phyloP scores from a whole-genome alignment of 2,888 invertebrate species.

The Lobophora halterata region DNA sequence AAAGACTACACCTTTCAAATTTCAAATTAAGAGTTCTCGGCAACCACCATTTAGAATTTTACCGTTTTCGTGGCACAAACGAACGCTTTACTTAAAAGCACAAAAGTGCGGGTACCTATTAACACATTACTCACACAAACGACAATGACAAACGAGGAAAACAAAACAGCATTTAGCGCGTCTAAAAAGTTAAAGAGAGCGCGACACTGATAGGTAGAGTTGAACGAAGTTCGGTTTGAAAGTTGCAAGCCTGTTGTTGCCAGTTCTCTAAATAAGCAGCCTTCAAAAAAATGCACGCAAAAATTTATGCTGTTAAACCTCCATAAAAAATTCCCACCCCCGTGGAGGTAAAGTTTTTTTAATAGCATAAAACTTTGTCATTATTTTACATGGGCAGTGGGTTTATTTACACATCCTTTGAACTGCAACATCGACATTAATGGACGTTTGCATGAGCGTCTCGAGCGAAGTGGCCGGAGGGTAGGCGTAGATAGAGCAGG shows the following conservation, averaged over 20 bases:
- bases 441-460: constrained; percentile 53
- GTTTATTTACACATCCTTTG: constrained; percentile 22
- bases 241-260: constrained; percentile 38
- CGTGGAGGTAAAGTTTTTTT: constrained; percentile 3
- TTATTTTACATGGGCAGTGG: background rate
- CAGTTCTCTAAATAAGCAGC: constrained; percentile 18
- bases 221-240: constrained; percentile 46
- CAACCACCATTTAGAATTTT: constrained; percentile 44
- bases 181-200: constrained; percentile 42
- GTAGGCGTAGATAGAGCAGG: constrained; percentile 60
- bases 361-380: background rate
- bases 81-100: constrained; percentile 49
- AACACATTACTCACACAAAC: constrained; percentile 53
- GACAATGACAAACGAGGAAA: constrained; percentile 51
- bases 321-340: too few relatives aligned
- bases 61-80: constrained; percentile 39
- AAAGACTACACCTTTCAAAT: constrained; percentile 25
- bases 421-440: constrained; percentile 38
- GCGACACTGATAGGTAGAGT: constrained; percentile 40
- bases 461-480: constrained; percentile 42
- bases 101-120: constrained; percentile 49
- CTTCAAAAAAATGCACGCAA: constrained; percentile 20
- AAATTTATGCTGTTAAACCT: constrained; percentile 18
- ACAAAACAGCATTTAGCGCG: constrained; percentile 43
- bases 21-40: constrained; percentile 33